Conservation (phyloP, 2,797 vertebrate species). For the Champsocephalus esox region DNA sequence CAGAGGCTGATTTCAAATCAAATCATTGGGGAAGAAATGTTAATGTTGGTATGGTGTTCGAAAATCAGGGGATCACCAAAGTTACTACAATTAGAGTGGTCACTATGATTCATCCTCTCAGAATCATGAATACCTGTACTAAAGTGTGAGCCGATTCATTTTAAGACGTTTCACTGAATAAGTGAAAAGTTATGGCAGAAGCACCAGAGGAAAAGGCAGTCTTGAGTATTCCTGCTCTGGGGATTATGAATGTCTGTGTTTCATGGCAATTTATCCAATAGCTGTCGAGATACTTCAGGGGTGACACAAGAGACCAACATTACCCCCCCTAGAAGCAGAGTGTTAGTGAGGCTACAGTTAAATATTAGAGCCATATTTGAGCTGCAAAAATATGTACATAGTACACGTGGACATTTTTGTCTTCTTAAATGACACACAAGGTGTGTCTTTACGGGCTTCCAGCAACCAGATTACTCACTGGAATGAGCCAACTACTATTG, state of each 20-base stretch:
- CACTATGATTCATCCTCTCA: neutral
- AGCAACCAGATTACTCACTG: constrained; percentile 54
- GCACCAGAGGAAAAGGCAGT: neutral
- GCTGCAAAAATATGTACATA: constrained; percentile 28
- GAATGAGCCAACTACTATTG: constrained; percentile 45
- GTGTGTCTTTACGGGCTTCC: constrained; percentile 53
- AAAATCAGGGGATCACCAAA: neutral
- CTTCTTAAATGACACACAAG: constrained; percentile 51
- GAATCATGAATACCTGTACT: neutral
- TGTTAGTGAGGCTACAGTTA: neutral
- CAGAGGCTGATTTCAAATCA: neutral
- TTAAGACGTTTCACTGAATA: neutral
- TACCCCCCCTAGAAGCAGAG: neutral
- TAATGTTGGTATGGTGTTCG: neutral
- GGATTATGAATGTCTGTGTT: neutral
- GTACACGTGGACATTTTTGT: constrained; percentile 51
- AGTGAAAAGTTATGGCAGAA: neutral
- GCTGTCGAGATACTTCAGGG: neutral
- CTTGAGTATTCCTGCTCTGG: neutral
- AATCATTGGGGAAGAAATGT: neutral
- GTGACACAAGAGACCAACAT: neutral
- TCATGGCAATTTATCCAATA: neutral
- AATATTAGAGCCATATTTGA: constrained; percentile 20
- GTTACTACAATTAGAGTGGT: neutral
- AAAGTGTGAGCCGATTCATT: neutral